Base-by-base conservation (phyloP, 2,113 vertebrate genomes). In the Chrysochloris asiatica region DNA sequence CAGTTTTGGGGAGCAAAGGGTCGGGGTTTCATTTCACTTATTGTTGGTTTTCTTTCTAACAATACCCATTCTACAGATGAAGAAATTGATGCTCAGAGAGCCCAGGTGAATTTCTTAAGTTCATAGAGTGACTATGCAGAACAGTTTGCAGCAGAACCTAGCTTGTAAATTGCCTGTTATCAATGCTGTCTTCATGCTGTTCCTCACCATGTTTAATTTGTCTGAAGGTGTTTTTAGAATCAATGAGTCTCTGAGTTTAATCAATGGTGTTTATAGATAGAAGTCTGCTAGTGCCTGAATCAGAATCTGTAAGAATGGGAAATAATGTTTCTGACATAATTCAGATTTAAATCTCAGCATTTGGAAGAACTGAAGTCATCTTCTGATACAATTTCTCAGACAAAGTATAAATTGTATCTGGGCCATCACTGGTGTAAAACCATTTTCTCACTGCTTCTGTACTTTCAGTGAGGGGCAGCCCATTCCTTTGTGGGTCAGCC, bases 141-240 rank as follows among this genome's bases (percentile, higher is more conserved):
- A 38, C 22, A 77, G 59, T 61, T 21, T 59, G 33, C 13, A 94
- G 33, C 41, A 88, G 75, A 85, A 52, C 9, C 9, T 8, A 19
- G 45, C 61, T 69, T 72, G 63, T 73, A 54, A 33, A 28, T 63
- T 69, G 2, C 4, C 41, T 26, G 2, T 72, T 21, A 65, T 72
- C 16, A 47, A 59, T 63, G 13, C 28, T 76, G 2, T 90, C 2
- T 59, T n/a, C 2, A 33, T 45, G 11, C 19, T 28, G 72, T 38
- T 86, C 11, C 69, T 91, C 47, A 48, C 72, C 63, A 71, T 56
- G n/a, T 19, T 80, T 86, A 81, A 52, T 52, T 75, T 79, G n/a
- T 89, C 24, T 79, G 59, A 72, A 83, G 50, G 41, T 28, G 14
- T 38, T 88, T 88, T 88, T 87, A 82, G 72, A 17, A 77, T 61